phyloP scores from a whole-genome alignment of 1,140 invertebrate species.

The Papilio helenus region DNA sequence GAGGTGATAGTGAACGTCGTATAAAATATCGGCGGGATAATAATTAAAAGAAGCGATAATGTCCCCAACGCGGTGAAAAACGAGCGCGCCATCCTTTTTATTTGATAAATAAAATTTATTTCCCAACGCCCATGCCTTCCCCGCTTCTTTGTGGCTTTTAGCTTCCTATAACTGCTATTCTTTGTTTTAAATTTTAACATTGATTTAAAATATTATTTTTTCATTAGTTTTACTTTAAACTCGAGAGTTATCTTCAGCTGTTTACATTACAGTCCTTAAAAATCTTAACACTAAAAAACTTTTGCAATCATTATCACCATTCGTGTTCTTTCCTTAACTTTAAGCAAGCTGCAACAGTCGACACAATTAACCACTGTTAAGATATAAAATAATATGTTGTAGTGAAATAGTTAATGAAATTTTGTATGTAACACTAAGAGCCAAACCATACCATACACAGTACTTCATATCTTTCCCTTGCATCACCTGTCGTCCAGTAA shows the following conservation, averaged over 20 bases:
- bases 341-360: not conserved
- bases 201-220: not conserved
- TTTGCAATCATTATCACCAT: not conserved
- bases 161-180: slow-evolving; percentile 61
- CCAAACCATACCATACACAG: not conserved
- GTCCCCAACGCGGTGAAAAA: slow-evolving; percentile 78
- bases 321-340: not conserved
- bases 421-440: not conserved
- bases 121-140: slow-evolving; percentile 61
- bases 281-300: not conserved
- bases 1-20: slow-evolving; percentile 40
- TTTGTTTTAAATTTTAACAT: slow-evolving; percentile 51
- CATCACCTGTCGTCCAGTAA: slow-evolving; percentile 28
- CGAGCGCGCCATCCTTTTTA: slow-evolving; percentile 81
- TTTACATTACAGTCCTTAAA: not conserved
- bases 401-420: not conserved
- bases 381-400: too few species aligned
- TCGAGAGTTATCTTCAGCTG: not conserved
- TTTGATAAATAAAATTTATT: slow-evolving; percentile 84
- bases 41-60: slow-evolving; percentile 83
- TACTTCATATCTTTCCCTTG: not conserved
- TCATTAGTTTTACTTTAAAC: not conserved
- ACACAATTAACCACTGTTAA: not conserved
- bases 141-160: slow-evolving; percentile 64
- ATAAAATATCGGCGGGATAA: slow-evolving; percentile 81